Evolutionary conservation across 2,888 invertebrate genomes (phyloP), one percentile per base, ranked within the genome.

Genomic region (Oxystoma pomonae): DNA sequence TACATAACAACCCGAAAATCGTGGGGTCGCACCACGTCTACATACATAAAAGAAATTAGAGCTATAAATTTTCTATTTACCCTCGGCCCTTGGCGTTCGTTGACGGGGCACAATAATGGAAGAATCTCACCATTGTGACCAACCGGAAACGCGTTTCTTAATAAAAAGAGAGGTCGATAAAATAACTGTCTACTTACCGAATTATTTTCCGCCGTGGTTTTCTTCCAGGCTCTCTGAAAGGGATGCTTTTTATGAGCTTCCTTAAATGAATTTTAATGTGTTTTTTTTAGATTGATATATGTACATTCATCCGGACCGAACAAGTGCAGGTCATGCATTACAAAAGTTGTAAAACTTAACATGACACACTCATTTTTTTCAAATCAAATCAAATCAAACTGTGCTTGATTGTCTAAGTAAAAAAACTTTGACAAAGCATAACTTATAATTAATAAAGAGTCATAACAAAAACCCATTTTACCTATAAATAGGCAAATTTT

Each of bases 71-170:
- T 58, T 64, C 56, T 35, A 7, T 59, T 62, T 64, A 64, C 67
- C 67, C 65, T 61, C 62, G 63, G 59, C 60, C 12, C 35, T 35
- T 12, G 12, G 35, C 35, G 35, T 35, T 12, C 5, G 35, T 35
- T 12, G 35, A 35, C 35, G 5, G 35, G 35, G 35, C 35, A 35
- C 5, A 35, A 35, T 35, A 35, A 35, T 35, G 35, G 35, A 35
- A 35, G 35, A 35, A 35, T 35, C 35, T 35, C n/a, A n/a, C 35
- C 62, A 64, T 70, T 71, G 68, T 71, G 65, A 69, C 67, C 62
- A 67, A 67, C 71, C 71, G 71, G 70, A 71, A 70, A 69, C 66
- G 60, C 69, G 64, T 68, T 71, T 66, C 66, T 68, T 62, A 66
- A 69, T 69, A 66, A 68, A 35, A 35, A 35, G 12, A 35, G 35